Evolutionary conservation across 2,797 vertebrate genomes (phyloP).

Genomic region (Gorsachius magnificus): DNA sequence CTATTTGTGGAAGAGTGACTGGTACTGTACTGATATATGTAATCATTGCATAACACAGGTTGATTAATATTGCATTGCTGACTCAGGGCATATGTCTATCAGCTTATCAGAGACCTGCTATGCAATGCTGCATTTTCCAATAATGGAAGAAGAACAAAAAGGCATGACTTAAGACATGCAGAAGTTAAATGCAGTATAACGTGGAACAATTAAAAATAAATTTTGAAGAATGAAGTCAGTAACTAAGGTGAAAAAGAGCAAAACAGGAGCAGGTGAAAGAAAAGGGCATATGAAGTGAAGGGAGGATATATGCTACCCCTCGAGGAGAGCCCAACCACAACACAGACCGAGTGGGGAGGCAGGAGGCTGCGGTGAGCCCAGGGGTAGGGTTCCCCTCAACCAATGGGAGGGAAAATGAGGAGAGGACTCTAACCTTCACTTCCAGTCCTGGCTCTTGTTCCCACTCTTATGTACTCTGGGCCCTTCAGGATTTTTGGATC

Average conservation of each 20-base stretch:
- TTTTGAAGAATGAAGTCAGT: not conserved
- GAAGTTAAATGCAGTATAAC: not conserved
- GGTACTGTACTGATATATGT: not conserved
- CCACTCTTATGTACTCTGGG: not conserved
- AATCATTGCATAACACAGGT: not conserved
- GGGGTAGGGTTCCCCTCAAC: not conserved
- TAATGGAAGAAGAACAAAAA: not conserved
- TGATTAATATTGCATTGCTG: not conserved
- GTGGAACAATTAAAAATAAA: not conserved
- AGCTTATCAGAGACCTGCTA: not conserved
- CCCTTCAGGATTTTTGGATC: not conserved
- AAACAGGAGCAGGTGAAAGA: not conserved
- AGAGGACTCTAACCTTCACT: not conserved
- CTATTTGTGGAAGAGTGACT: not conserved
- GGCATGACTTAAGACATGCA: not conserved
- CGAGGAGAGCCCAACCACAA: rapidly evolving
- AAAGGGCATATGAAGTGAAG: not conserved
- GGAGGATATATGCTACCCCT: not conserved
- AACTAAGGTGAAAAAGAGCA: not conserved
- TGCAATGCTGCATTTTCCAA: not conserved
- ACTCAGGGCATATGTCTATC: not conserved
- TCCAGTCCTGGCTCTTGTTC: not conserved
- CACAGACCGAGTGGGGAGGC: not conserved
- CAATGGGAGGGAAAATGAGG: not conserved
- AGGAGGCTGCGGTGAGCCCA: not conserved